A percentile compares a stretch with the other conserved stretches of the same genome.
Conservation (phyloP, 35 echinoderm and acorn worm species). For the Ophiothrix spiculata region DNA sequence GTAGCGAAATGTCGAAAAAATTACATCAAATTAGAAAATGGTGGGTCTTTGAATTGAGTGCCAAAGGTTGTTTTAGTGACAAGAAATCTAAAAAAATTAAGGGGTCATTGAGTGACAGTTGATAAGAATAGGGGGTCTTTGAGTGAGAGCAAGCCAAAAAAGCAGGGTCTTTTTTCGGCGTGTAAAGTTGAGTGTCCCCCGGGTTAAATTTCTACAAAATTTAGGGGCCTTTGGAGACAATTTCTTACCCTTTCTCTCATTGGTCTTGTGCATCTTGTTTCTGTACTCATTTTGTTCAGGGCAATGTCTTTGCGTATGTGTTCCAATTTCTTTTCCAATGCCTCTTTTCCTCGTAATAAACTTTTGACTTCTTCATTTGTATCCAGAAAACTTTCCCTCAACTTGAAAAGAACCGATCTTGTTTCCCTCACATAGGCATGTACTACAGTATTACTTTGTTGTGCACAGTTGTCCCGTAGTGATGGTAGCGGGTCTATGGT, state of each 20-base stretch:
- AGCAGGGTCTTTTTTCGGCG: too few relatives aligned
- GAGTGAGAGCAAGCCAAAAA: too few relatives aligned
- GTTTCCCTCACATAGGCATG: conserved; percentile 93
- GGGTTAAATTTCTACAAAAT: too few relatives aligned
- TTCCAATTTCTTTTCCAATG: conserved; percentile 94
- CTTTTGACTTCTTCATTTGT: conserved; percentile 99
- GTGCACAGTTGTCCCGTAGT: conserved; percentile 96
- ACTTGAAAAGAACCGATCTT: conserved; percentile 81
- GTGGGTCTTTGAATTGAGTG: too few relatives aligned
- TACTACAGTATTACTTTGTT: conserved; percentile 97
- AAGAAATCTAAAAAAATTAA: too few relatives aligned
- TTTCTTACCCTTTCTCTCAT: conserved; percentile 95
- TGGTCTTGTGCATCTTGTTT: conserved; percentile 86
- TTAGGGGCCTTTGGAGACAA: too few relatives aligned
- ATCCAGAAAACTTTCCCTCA: conserved; percentile 93
- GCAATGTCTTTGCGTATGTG: conserved; percentile 98
- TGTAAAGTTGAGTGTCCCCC: too few relatives aligned
- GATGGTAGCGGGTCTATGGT: conserved; percentile 85
- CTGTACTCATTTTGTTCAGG: conserved; percentile 94
- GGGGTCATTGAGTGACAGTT: too few relatives aligned
- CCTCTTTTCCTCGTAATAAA: conserved; percentile 86
- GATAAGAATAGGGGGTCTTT: too few relatives aligned
- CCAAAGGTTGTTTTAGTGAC: too few relatives aligned
- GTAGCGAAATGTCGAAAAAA: too few relatives aligned
- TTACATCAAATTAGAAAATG: too few relatives aligned